Evolutionary conservation across 2,113 vertebrate species (phyloP).

Genomic region (Numida meleagris): DNA sequence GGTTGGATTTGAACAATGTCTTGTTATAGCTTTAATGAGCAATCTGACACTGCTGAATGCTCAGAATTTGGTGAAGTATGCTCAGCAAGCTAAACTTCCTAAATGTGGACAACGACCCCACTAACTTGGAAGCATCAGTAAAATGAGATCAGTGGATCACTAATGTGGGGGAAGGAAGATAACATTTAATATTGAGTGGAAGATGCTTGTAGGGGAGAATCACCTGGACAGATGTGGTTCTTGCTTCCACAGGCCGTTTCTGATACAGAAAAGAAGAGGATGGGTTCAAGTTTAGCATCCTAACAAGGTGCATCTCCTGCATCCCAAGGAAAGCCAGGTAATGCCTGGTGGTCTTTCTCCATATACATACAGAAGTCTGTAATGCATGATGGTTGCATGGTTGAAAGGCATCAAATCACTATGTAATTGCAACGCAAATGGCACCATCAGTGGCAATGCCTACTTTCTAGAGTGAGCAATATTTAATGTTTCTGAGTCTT

Average conservation of each 20-base stretch:
- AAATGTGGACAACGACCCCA: neutral
- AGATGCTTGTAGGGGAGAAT: neutral
- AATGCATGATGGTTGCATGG: rapidly evolving
- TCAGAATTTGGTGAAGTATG: neutral
- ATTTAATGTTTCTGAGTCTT: neutral
- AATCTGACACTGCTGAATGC: neutral
- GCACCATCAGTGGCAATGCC: too few relatives aligned
- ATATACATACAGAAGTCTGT: neutral
- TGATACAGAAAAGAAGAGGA: neutral
- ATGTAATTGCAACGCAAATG: neutral
- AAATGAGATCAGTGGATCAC: neutral
- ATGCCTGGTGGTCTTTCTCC: neutral
- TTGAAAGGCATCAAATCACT: neutral
- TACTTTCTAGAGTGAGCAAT: neutral
- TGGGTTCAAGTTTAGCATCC: too few relatives aligned
- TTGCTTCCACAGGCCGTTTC: neutral
- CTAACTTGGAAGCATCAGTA: neutral
- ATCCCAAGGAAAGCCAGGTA: neutral
- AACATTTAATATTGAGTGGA: neutral
- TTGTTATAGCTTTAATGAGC: neutral
- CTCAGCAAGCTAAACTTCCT: neutral
- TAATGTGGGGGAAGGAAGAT: neutral
- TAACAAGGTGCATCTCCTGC: neutral
- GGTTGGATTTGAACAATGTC: rapidly evolving
- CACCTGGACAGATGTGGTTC: neutral